These are phyloP conservation scores for Xyrichtys novacula DNA, from an alignment of 2,797 vertebrate genomes.

Conservation along the genomic window DNA sequence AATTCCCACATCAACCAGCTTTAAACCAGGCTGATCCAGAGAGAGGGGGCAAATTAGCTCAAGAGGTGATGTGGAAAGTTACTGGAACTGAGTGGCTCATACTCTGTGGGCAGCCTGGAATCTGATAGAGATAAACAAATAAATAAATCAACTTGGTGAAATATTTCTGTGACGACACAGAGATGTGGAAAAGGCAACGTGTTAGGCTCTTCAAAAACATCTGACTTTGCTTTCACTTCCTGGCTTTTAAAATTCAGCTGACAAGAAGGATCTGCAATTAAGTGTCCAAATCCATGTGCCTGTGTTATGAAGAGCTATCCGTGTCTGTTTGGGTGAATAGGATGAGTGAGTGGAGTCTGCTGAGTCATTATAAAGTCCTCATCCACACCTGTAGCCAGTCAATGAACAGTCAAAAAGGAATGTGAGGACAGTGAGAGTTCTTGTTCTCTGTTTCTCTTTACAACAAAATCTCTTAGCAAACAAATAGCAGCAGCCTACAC, in stretches of 20 bases:
- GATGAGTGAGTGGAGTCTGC: neutral
- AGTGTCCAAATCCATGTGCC: constrained; percentile 8
- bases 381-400: neutral
- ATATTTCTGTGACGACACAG: neutral
- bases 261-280: neutral
- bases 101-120: neutral
- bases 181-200: too few relatives aligned
- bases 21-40: constrained; percentile 28
- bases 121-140: neutral
- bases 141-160: neutral
- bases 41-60: neutral
- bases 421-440: neutral
- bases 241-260: neutral
- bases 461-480: neutral
- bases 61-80: constrained; percentile 28
- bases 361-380: constrained; percentile 12
- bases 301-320: neutral
- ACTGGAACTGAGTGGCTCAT: constrained; percentile 10
- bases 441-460: neutral
- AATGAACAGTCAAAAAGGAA: neutral
- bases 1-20: constrained; percentile 46
- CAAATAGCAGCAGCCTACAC: neutral
- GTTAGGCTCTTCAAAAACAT: neutral
- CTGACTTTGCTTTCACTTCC: neutral
- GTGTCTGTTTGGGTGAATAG: neutral